Evolutionary conservation across 2,888 invertebrate species (phyloP), one percentile per base, ranked within the genome.

Genomic region (Agriotes lineatus): DNA sequence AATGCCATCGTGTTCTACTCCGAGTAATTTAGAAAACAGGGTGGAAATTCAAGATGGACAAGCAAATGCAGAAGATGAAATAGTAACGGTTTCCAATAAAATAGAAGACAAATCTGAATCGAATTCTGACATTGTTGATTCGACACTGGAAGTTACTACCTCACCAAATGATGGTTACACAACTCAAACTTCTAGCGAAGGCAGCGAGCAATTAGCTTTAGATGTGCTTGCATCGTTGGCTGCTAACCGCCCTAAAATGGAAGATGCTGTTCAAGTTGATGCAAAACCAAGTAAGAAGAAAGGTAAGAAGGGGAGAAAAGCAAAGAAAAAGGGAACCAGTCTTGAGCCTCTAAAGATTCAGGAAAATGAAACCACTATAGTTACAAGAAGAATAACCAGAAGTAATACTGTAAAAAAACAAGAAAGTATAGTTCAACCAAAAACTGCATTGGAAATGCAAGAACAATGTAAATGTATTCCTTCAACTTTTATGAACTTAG

Each of bases 401-500:
- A 68, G 62, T n/a, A 58, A 30, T n/a, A 19, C 20, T 10, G 10
- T 37, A 14, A 61, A 50, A 16, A 19, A 10, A 14, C 6, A 14
- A 12, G 25, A 25, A 25, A n/a, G n/a, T n/a, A n/a, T n/a, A n/a
- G 33, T 30, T 12, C 33, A 25, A 30, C 5, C 39, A 12, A 39
- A 16, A 0, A 30, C 9, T 10, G 25, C 9, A 10, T 52, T 1
- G 25, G 30, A 60, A 22, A 20, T 12, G 0, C 52, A 58, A 20
- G 54, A 52, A 37, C 50, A 57, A 30, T 19, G 45, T 6, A 69
- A 69, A 25, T 72, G 60, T 58, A 69, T 42, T 44, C 72, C 73
- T 5, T 69, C 72, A 3, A 64, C 70, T 48, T 74, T 74, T 54
- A 71, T 71, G 50, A 61, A 69, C 30, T 50, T 65, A 6, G 68